Base-by-base conservation (phyloP, 2,113 vertebrate genomes). In the Oceanites oceanicus region DNA sequence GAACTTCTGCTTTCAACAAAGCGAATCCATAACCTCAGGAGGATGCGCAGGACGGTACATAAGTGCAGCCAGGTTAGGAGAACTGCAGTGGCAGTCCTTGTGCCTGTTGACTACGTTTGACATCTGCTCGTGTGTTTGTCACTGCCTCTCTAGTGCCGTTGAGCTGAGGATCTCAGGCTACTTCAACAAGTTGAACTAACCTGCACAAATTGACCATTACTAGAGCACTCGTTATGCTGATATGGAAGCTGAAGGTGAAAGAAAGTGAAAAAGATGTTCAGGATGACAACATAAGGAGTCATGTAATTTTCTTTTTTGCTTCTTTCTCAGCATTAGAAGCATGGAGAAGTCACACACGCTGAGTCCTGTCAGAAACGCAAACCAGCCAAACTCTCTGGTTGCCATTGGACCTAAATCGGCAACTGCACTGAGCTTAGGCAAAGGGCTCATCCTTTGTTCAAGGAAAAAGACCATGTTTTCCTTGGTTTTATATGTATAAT, bases 21-120 rank as follows among this genome's bases (percentile, higher is more conserved):
- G 71, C 0, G 4, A 67, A 55, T 55, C 32, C 52, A 2, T 40
- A 49, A 2, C 3, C 36, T 67, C 16, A 0, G 56, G 76, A 91
- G 71, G 73, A n/a, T n/a, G 21, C 10, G 0, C 15, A 5, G 63
- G 83, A 19, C 13, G 7, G 62, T 13, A 3, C 9, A 8, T 21
- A 40, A 20, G 18, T 0, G 6, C 63, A 40, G 56, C 17, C 9
- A 1, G 67, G 10, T 3, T 26, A 12, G 81, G 50, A 59, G 65
- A 45, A 4, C 23, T 18, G 22, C 76, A 16, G 53, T 36, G 83
- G 63, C 72, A 16, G 13, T 22, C 21, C 59, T 45, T 25, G 55
- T 17, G 88, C 50, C 29, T 65, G 16, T 10, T 71, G 67, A 14
- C 72, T 14, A 1, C 0, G 0, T 30, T 25, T 65, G 56, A 13